Conservation (phyloP, 2,888 invertebrate genomes). For the Anoplius nigerrimus region DNA sequence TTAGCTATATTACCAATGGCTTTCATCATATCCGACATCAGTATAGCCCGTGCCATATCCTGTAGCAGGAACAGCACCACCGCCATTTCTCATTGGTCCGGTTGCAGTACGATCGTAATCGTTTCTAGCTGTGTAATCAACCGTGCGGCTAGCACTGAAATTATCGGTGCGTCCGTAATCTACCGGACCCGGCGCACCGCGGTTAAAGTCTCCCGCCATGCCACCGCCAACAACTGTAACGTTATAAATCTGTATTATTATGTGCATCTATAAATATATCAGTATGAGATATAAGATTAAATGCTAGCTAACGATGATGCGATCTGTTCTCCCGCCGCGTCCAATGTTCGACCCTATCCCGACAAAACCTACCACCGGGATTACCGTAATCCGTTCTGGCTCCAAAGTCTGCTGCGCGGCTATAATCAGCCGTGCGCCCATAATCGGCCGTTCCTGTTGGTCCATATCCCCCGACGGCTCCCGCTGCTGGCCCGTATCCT, state of each 20-base stretch:
- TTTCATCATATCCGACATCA: slow-evolving; percentile 69
- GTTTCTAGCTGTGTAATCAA: slow-evolving; percentile 70
- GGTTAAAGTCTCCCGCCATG: slow-evolving; percentile 71
- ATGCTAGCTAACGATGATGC: neutral
- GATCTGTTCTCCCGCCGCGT: too few relatives aligned
- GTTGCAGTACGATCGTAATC: slow-evolving; percentile 71
- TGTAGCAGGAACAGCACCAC: slow-evolving; percentile 66
- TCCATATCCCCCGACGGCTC: slow-evolving; percentile 70
- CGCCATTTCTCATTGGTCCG: slow-evolving; percentile 73
- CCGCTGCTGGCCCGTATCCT: slow-evolving; percentile 70
- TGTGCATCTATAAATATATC: neutral
- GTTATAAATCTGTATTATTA: neutral
- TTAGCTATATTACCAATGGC: slow-evolving; percentile 54
- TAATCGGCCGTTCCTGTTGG: slow-evolving; percentile 70
- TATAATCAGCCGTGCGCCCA: slow-evolving; percentile 68
- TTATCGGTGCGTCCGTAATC: slow-evolving; percentile 73
- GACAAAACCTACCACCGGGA: slow-evolving; percentile 43
- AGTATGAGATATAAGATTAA: neutral
- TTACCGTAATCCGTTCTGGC: slow-evolving; percentile 70
- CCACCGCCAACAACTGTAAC: slow-evolving; percentile 66
- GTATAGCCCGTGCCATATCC: slow-evolving; percentile 71
- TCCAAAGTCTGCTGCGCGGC: slow-evolving; percentile 68
- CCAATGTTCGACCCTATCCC: too few relatives aligned
- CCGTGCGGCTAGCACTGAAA: slow-evolving; percentile 68
- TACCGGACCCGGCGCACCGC: slow-evolving; percentile 69